Percentiles rank a stretch among this genome's conserved stretches.
Conservation (phyloP, 2,797 vertebrate genomes). For the Heterohyrax brucei region DNA sequence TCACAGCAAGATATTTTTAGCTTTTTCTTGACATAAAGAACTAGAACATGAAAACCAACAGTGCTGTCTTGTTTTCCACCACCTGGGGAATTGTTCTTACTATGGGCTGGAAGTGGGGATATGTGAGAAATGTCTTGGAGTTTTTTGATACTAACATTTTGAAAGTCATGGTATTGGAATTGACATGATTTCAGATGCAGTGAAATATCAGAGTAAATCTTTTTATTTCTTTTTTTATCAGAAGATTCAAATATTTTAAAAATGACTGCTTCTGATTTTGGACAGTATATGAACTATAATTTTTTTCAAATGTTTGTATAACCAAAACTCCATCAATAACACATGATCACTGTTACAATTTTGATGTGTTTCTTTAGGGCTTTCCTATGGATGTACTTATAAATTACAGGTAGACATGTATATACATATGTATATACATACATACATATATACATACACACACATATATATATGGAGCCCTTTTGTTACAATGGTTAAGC, state of each 20-base stretch:
- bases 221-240: not conserved
- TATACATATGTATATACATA: too few species aligned
- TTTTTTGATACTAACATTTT: constrained; percentile 26
- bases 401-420: not conserved
- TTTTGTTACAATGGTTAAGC: too few species aligned
- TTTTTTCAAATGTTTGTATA: not conserved
- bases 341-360: not conserved
- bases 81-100: constrained; percentile 41
- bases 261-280: not conserved
- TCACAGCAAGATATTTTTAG: not conserved
- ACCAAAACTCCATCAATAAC: not conserved
- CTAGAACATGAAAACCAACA: constrained; percentile 63
- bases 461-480: too few species aligned
- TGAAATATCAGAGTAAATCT: not conserved
- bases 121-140: constrained; percentile 26
- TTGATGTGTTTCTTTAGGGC: not conserved
- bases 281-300: not conserved
- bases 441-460: too few species aligned
- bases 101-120: constrained; percentile 21
- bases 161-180: not conserved
- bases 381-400: not conserved
- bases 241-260: not conserved
- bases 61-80: constrained; percentile 6
- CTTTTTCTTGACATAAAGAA: constrained; percentile 59
- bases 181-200: constrained; percentile 47